Conservation (phyloP, 1,140 invertebrate species). For the Zaprionus ornatus region DNA sequence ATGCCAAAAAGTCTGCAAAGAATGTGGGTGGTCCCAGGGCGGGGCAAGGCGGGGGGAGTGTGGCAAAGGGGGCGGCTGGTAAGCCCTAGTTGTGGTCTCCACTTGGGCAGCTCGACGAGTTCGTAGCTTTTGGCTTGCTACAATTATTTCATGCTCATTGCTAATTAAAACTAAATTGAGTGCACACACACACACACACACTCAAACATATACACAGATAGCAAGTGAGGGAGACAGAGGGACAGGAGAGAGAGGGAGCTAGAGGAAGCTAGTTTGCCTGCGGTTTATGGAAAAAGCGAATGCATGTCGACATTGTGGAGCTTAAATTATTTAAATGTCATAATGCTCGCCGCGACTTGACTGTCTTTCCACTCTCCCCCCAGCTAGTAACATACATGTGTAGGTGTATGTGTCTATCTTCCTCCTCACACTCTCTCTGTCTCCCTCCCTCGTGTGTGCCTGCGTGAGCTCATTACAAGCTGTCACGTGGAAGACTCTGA, state of each 20-base stretch:
- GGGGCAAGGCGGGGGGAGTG: not conserved
- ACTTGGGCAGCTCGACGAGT: constrained; percentile 70
- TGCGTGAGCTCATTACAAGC: constrained; percentile 58
- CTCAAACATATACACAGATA: not conserved
- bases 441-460: not conserved
- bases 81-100: constrained; percentile 42
- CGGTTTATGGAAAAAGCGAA: constrained; percentile 56
- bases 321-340: constrained; percentile 70
- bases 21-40: not conserved
- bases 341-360: constrained; percentile 39
- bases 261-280: constrained; percentile 11
- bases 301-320: constrained; percentile 50
- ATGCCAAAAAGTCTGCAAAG: constrained; percentile 58
- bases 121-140: constrained; percentile 69
- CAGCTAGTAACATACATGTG: not conserved
- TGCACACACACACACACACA: constrained; percentile 36
- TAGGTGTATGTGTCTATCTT: not conserved
- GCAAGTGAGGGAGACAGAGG: not conserved
- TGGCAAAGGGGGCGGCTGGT: not conserved
- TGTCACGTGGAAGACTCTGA: constrained; percentile 38
- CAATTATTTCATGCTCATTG: constrained; percentile 78
- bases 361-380: not conserved
- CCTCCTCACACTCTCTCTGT: not conserved
- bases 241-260: constrained; percentile 4
- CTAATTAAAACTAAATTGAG: constrained; percentile 82